Evolutionary conservation across 2,888 invertebrate species (phyloP).

Genomic region (Salticus scenicus): DNA sequence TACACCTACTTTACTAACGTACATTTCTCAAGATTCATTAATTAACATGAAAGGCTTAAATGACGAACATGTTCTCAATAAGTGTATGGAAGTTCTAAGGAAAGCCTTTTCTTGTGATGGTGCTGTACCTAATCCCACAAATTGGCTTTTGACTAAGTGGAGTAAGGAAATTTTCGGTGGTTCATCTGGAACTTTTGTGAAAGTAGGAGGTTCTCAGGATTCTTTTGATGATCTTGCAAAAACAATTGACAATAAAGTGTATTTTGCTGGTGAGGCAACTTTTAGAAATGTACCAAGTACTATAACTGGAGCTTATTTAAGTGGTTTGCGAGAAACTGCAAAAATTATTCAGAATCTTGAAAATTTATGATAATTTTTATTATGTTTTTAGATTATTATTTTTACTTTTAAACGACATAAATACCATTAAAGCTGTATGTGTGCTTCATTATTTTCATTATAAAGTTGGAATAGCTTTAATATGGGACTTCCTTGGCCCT

Average conservation of each 20-base stretch:
- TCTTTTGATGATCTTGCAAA: slow-evolving; percentile 76
- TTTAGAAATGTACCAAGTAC: slow-evolving; percentile 70
- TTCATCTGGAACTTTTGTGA: slow-evolving; percentile 77
- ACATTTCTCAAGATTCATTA: slow-evolving; percentile 76
- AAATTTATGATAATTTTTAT: neutral
- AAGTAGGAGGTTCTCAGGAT: slow-evolving; percentile 75
- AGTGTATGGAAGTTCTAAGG: slow-evolving; percentile 75
- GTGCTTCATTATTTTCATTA: no score
- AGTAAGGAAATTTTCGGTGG: slow-evolving; percentile 74
- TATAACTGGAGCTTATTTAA: slow-evolving; percentile 75
- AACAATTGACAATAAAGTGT: slow-evolving; percentile 75
- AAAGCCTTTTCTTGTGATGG: slow-evolving; percentile 75
- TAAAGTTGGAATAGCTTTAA: no score
- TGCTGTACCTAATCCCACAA: slow-evolving; percentile 75
- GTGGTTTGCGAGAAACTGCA: slow-evolving; percentile 75
- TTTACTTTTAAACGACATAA: no score
- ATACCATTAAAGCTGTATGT: no score
- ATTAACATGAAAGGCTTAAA: slow-evolving; percentile 74
- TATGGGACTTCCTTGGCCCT: no score
- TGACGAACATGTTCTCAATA: slow-evolving; percentile 75
- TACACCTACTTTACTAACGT: slow-evolving; percentile 75
- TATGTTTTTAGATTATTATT: no score
- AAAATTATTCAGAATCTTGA: slow-evolving; percentile 72
- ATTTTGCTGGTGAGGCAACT: slow-evolving; percentile 77
- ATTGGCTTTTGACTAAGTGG: slow-evolving; percentile 77